phyloP scores from a whole-genome alignment of 2,113 vertebrate genomes.

The Platysternon megacephalum region DNA sequence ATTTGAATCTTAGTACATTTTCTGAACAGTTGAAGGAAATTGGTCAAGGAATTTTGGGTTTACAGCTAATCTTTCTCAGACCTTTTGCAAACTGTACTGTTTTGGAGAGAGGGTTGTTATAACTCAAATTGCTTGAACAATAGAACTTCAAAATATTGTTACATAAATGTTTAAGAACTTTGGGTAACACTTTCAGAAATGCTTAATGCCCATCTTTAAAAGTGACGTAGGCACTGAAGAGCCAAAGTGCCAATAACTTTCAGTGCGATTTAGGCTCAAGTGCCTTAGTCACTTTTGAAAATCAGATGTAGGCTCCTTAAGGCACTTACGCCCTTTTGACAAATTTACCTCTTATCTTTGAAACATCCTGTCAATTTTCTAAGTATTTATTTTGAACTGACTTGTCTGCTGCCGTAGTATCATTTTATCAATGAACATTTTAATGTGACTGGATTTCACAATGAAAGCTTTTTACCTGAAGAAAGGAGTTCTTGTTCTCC shows the following conservation, averaged over 20 bases:
- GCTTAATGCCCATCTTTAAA: not conserved
- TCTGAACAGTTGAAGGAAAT: not conserved
- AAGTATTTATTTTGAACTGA: conserved; percentile 19
- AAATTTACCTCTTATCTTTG: not conserved
- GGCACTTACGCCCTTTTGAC: not conserved
- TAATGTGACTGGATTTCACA: not conserved
- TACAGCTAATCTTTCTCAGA: not conserved
- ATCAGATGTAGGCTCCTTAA: not conserved
- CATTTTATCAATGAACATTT: conserved; percentile 45
- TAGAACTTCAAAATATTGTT: not conserved
- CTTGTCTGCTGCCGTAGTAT: not conserved
- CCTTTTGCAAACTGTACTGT: not conserved
- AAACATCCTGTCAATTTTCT: not conserved
- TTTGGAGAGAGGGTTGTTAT: not conserved
- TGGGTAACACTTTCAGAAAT: not conserved
- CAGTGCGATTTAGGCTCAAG: not conserved
- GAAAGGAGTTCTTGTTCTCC: conserved; percentile 45
- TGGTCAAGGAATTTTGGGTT: not conserved
- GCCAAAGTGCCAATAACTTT: not conserved
- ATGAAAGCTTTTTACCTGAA: not conserved
- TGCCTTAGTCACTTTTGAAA: not conserved
- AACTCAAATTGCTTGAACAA: not conserved
- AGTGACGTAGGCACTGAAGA: not conserved
- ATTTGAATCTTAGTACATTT: not conserved
- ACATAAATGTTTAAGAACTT: not conserved